Evolutionary conservation across 1,140 invertebrate genomes (phyloP), one percentile per base, ranked within the genome.

Genomic region (Subanguina moxae): DNA sequence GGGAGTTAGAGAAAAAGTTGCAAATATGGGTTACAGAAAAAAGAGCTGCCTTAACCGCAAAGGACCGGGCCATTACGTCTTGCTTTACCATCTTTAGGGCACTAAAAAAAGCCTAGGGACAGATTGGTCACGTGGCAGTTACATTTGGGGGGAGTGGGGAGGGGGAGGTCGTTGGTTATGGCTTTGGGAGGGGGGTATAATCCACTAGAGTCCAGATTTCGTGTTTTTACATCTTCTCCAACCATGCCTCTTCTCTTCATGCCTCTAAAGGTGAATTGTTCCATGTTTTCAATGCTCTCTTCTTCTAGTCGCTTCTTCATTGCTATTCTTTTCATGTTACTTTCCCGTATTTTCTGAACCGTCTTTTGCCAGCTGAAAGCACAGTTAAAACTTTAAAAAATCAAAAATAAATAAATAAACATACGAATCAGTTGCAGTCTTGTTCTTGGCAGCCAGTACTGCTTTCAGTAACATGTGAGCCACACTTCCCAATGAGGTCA

Each of bases 341-440:
- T 59, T 3, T 0, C 56, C 27, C 52, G 38, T 15, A 74, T 43
- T 30, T 46, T 38, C 23, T 74, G 27, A 13, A 78, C 32, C 11
- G 68, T 74, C n/a, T 67, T 43, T 63, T 72, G 70, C 77, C 77
- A 78, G 23, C 76, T 77, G 61, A 52, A 52, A 38, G n/a, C n/a
- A n/a, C n/a, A n/a, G n/a, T n/a, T n/a, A n/a, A n/a, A n/a, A n/a
- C n/a, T n/a, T n/a, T n/a, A n/a, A n/a, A n/a, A n/a, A n/a, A n/a
- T n/a, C n/a, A n/a, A n/a, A n/a, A n/a, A n/a, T n/a, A n/a, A n/a
- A 5, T 38, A 11, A 38, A 25, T 9, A 58, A 62, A 32, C 58
- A 21, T 7, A 61, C 58, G 58, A 21, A 7, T 30, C 27, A 13
- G 58, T 61, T 43, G 3, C 42, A 1, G 68, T 43, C 42, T 70